A percentile compares a stretch with the other conserved stretches of the same genome.
Evolutionary conservation across 37 sponge, comb jelly and placozoan species (phyloP).

Genomic region (Agelas oroides): DNA sequence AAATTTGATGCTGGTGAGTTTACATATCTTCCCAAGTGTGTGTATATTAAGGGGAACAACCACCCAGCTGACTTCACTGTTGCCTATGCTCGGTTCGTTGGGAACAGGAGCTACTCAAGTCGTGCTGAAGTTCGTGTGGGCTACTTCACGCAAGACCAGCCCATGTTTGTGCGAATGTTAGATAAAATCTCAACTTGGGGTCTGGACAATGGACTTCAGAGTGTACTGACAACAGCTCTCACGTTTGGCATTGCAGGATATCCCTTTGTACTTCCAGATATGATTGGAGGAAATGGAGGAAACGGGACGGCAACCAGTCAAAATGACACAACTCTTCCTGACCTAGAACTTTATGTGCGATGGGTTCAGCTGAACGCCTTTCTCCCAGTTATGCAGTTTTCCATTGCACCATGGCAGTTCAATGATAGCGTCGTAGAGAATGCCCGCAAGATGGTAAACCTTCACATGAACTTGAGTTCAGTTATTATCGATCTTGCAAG

Average conservation of each 20-base stretch:
- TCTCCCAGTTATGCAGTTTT: slow-evolving; percentile 90
- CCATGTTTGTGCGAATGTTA: slow-evolving; percentile 66
- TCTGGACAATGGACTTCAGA: slow-evolving; percentile 72
- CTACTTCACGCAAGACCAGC: slow-evolving; percentile 73
- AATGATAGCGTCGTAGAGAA: background rate
- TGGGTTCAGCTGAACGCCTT: slow-evolving; percentile 85
- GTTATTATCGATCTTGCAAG: background rate
- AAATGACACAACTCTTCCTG: background rate
- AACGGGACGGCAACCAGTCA: background rate
- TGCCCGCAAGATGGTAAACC: slow-evolving; percentile 18
- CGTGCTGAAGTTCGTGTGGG: slow-evolving; percentile 75
- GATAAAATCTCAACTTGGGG: slow-evolving; percentile 71
- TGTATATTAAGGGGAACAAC: slow-evolving; percentile 39
- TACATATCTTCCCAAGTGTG: slow-evolving; percentile 81
- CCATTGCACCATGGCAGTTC: slow-evolving; percentile 71
- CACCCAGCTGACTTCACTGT: slow-evolving; percentile 43
- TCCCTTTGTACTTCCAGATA: slow-evolving; percentile 78
- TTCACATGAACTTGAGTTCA: slow-evolving; percentile 43
- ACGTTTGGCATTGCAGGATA: slow-evolving; percentile 85
- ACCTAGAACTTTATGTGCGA: slow-evolving; percentile 71
- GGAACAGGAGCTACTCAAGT: background rate
- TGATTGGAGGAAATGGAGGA: slow-evolving; percentile 71
- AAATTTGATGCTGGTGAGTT: slow-evolving; percentile 87
- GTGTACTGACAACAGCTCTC: slow-evolving; percentile 74
- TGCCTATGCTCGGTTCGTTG: slow-evolving; percentile 63